Evolutionary conservation across 1,140 invertebrate genomes (phyloP), one percentile per base, ranked within the genome.

Genomic region (Trialeurodes vaporariorum): DNA sequence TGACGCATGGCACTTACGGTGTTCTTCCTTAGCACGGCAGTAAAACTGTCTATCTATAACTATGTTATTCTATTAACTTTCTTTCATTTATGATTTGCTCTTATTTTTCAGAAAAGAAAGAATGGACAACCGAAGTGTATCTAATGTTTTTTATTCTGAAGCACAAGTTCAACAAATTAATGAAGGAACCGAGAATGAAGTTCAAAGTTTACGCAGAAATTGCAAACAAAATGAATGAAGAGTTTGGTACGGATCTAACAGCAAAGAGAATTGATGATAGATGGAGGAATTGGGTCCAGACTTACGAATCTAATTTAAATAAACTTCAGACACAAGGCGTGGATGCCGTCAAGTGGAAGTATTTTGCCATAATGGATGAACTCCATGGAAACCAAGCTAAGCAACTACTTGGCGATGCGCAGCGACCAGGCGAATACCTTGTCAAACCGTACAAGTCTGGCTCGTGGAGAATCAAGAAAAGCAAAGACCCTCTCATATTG

Each of bases 311-410:
- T 22, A 70, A 70, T 49, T 61, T 70, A 13, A 27, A 64, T 17
- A 70, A 67, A 64, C 58, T 70, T 17, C 67, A 70, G 22, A 24
- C 27, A 23, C 59, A 67, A 70, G 69, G 69, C 25, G 58, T 66
- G 21, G 24, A 67, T 61, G 25, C 66, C 25, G 66, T 70, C 2
- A 67, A 70, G 61, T 70, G 69, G 69, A 66, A 66, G n/a, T 70
- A 70, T 49, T 70, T 70, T 64, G 69, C 69, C 17, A 66, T 70
- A 12, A 70, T 70, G 69, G 69, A 70, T 66, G 65, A 70, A 64
- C 58, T 70, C 25, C 34, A 49, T 49, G 34, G 34, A 49, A 49
- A 17, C 17, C 34, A 49, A 49, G 34, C 34, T 17, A 49, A 49
- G 34, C 5, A 49, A 17, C 5, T 49, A 49, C 59, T 64, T 13